A percentile compares a stretch with the other conserved stretches of the same genome.
These are phyloP conservation scores for Sebastes wilsoni DNA, from an alignment of 2,797 vertebrate species.

Conservation along the genomic window DNA sequence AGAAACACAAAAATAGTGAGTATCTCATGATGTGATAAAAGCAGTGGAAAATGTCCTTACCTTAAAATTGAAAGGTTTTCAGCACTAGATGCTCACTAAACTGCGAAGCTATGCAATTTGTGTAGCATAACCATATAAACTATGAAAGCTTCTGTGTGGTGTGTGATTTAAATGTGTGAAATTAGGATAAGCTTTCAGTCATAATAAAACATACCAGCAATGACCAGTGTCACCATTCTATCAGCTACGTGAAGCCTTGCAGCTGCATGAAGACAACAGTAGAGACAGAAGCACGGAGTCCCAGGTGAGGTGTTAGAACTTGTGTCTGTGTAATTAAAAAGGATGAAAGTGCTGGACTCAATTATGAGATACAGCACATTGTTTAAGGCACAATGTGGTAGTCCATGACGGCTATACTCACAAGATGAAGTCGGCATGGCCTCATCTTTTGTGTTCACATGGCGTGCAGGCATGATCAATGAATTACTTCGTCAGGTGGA, in stretches of 20 bases:
- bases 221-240: conserved; percentile 23
- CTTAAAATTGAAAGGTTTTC: neutral
- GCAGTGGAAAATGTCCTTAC: neutral
- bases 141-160: neutral
- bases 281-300: conserved; percentile 41
- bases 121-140: neutral
- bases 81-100: neutral
- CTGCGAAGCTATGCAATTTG: neutral
- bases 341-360: conserved; percentile 57
- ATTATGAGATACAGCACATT: conserved; percentile 65
- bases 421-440: conserved; percentile 57
- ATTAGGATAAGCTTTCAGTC: neutral
- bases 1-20: neutral
- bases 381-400: conserved; percentile 64
- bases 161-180: conserved; percentile 5
- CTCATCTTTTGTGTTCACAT: conserved; percentile 60
- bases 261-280: conserved; percentile 52
- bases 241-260: conserved; percentile 34
- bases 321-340: conserved; percentile 67
- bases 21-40: neutral
- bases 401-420: conserved; percentile 33
- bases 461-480: conserved; percentile 48
- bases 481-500: conserved; percentile 49
- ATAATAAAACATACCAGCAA: conserved; percentile 20
- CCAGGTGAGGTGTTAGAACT: conserved; percentile 64